phyloP scores from a whole-genome alignment of 2,113 vertebrate genomes.

The Echinops telfairi region DNA sequence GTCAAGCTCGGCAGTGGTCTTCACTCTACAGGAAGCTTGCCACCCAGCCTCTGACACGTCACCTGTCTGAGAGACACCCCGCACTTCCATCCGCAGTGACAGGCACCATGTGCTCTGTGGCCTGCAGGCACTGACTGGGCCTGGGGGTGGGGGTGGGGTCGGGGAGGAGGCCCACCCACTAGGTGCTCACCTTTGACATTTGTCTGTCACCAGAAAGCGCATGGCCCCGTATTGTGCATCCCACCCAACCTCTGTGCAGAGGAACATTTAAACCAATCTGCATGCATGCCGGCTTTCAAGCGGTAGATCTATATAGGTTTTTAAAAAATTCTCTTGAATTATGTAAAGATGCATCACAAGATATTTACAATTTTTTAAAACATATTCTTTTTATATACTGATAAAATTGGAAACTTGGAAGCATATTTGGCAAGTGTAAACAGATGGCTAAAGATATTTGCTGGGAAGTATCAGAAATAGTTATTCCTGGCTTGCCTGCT shows the following conservation, averaged over 20 bases:
- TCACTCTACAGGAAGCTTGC: conserved; percentile 81
- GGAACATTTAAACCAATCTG: conserved; percentile 13
- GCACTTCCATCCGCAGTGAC: conserved; percentile 83
- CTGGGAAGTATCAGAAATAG: conserved; percentile 83
- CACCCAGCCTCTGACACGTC: conserved; percentile 76
- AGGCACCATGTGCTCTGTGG: conserved; percentile 81
- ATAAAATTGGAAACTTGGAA: conserved; percentile 88
- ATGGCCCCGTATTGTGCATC: background rate
- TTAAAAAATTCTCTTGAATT: conserved; percentile 78
- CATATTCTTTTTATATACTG: conserved; percentile 85
- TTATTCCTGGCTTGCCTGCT: conserved; percentile 81
- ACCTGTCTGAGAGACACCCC: conserved; percentile 85
- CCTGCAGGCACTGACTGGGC: conserved; percentile 7
- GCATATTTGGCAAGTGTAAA: conserved; percentile 85
- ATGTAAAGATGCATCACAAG: conserved; percentile 73
- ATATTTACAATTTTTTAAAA: conserved; percentile 76
- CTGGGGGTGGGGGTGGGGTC: no score
- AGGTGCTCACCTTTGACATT: conserved; percentile 59
- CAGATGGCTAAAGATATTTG: conserved; percentile 88
- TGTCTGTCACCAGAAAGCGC: background rate
- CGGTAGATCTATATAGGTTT: conserved; percentile 31
- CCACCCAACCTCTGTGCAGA: conserved; percentile 23
- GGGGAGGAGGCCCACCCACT: conserved; percentile 21
- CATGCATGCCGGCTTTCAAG: background rate
- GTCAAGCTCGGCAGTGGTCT: conserved; percentile 86